Percentiles rank a stretch among this genome's conserved stretches.
Evolutionary conservation across 2,888 invertebrate species (phyloP).

Genomic region (Labia minor): DNA sequence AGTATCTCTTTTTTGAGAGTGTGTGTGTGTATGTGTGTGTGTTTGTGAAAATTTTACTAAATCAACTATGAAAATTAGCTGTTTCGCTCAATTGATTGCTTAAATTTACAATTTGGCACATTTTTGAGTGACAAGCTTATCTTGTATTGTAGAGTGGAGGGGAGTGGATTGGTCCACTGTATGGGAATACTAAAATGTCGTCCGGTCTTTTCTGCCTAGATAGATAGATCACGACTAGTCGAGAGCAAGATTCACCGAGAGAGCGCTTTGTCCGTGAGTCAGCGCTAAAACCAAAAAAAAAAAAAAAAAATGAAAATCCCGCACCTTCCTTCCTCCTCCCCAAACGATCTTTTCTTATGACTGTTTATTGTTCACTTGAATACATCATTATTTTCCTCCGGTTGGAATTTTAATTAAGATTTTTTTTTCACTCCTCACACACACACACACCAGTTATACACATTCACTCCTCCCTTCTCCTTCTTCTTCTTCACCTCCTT

Average conservation of each 20-base stretch:
- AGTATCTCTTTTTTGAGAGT: too few species aligned
- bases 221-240: neutral
- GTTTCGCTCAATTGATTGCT: too few species aligned
- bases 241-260: neutral
- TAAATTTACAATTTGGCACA: too few species aligned
- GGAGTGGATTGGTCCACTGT: too few species aligned
- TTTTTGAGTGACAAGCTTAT: too few species aligned
- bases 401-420: slow-evolving; percentile 7
- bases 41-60: too few species aligned
- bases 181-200: neutral
- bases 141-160: too few species aligned
- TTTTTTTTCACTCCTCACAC: neutral
- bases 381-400: slow-evolving; percentile 13
- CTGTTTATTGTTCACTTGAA: slow-evolving; percentile 13
- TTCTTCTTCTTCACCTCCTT: too few species aligned
- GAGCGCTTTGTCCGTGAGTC: slow-evolving; percentile 7
- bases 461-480: too few species aligned
- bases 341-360: slow-evolving; percentile 1
- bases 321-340: neutral
- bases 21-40: too few species aligned
- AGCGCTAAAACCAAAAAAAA: neutral
- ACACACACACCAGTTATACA: too few species aligned
- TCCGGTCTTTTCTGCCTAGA: neutral
- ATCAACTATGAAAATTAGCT: too few species aligned
- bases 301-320: neutral